Base-by-base conservation (phyloP, 2,113 vertebrate species). In the Passerina amoena region DNA sequence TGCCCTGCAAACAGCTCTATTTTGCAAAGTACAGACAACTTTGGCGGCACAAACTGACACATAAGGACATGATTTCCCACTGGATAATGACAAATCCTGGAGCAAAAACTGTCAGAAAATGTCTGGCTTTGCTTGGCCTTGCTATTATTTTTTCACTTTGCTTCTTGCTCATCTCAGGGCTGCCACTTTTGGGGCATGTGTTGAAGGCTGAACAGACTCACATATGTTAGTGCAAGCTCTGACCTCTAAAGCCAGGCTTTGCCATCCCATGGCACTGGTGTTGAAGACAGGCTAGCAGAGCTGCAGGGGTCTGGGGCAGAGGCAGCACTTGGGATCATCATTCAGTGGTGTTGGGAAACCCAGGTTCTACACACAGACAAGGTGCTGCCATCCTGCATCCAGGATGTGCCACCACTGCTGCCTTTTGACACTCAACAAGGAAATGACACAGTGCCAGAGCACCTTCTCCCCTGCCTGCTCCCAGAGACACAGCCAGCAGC, bases 41-140 rank as follows among this genome's bases (percentile, higher is more conserved):
- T 17, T 37, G 63, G 94, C 80, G 79, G 63, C 86, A 82, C 79
- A 88, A 72, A 76, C 16, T 48, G 88, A 95, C 1, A 10, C 0
- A 2, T 31, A 44, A 82, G 82, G 70, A 90, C 71, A 40, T 2
- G 61, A 79, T 77, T 95, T 85, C 76, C 51, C 38, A 77, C 40
- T 23, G 63, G 82, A 94, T 72, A 87, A 80, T 6, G 48, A 76
- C 68, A 90, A 94, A 96, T 72, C 59, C 63, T 20, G 35, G 47
- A 96, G 88, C 28, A 92, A 86, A 90, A 90, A 47, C 77, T 38
- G 86, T 76, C 86, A 86, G 79, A 75, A 92, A 79, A 85, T 8
- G 51, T 44, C 88, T 76, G 66, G n/a, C 82, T 45, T 92, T 48
- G 3, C 53, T 92, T 61, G 76, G 76, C 50, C 54, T 28, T 48